Base-by-base conservation (phyloP, 2,797 vertebrate species). In the Sebastes wilsoni region DNA sequence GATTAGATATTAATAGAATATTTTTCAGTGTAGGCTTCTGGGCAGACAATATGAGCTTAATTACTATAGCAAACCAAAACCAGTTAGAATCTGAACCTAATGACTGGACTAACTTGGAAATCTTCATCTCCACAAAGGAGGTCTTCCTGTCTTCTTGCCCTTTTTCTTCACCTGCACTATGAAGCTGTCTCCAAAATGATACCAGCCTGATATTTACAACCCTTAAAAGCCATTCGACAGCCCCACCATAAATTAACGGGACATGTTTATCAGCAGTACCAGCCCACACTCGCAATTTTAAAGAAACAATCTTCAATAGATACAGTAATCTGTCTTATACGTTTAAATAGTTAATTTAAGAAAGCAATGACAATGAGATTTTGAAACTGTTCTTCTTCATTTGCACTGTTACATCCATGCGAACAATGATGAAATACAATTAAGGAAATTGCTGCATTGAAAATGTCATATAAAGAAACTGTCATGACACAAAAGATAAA, bases 171-270 rank as follows among this genome's bases (percentile, higher is more conserved):
- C 58, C 66, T 66, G 58, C 65, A 81, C 65, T 12, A n/a, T 80
- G 66, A 77, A 79, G 56, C 65, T 55, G 69, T 77, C 81, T 77
- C 68, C 75, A 83, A 87, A 85, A 81, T 82, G 61, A 82, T 72
- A 38, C 75, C 52, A 77, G 80, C 70, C 72, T 69, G 30, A 82
- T 88, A 88, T 92, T 91, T 91, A 90, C 72, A 87, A 79, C 83
- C 61, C 46, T 85, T 92, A 92, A 92, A 91, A 92, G 88, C 89
- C 72, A 65, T 85, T 80, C 77, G 88, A 90, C 85, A 87, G 81
- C 71, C 16, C 7, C 16, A 1, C 75, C 42, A 66, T 88, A 84
- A 92, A 88, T 90, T 88, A 87, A 83, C 70, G 60, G 79, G 83
- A 79, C 82, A 28, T 85, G 72, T 89, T 88, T 85, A 82, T 83